Evolutionary conservation across 2,113 vertebrate species (phyloP), one percentile per base, ranked within the genome.

Genomic region (Lathamus discolor): DNA sequence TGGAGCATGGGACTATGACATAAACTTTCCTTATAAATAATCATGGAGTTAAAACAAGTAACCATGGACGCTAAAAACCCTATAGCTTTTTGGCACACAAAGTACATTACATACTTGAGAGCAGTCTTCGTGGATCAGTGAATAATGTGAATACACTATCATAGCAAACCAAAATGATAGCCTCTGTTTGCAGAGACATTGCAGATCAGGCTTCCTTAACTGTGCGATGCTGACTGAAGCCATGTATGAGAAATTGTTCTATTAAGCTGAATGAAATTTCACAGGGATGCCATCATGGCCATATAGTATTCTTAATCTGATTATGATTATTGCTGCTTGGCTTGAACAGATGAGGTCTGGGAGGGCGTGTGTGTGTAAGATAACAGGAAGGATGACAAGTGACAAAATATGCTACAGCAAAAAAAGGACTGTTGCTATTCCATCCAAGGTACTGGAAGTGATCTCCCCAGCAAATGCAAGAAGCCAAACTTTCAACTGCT

Each of bases 291-390:
- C 35, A 79, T 52, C 6, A 0, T 39, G 41, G 13, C 11, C 80
- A 35, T 55, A 41, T n/a, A 77, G 46, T 70, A 74, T 59, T 94
- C 63, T 88, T 85, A 93, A 88, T 86, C 83, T 95, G 64, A 88
- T 75, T 70, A 6, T 75, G 76, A 83, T 73, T 91, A 44, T 70
- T 75, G 24, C 31, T 69, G 33, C 29, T 93, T 85, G 76, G 3
- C 2, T 92, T 79, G 55, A 75, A 78, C 0, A 0, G 44, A 73
- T 88, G 46, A 90, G 3, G 17, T 48, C 39, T 61, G 25, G 11
- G 39, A 7, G 9, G 2, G 7, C 4, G 1, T 33, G 39, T 55
- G 27, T 35, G 73, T 8, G 14, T 17, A 80, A 95, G 78, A 81
- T 64, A 95, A 88, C n/a, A 74, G 55, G 23, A 61, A 90, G 51